Evolutionary conservation across 2,113 vertebrate genomes (phyloP).

Genomic region (Lontra canadensis): DNA sequence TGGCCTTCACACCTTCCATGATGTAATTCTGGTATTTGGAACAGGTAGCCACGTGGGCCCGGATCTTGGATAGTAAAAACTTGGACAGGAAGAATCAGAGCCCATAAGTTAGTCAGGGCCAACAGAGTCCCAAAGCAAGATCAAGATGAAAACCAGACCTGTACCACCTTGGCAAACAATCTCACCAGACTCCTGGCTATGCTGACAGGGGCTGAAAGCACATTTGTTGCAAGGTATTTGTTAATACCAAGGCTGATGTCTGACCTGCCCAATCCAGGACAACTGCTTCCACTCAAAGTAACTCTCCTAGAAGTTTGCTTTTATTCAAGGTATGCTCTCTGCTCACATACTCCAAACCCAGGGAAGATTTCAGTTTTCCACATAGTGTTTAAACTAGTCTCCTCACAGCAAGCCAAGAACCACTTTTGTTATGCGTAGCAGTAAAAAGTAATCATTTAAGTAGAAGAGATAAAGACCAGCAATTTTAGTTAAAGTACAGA

Average conservation of each 20-base stretch:
- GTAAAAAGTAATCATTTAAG: background rate
- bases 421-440: background rate
- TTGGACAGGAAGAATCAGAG: conserved; percentile 76
- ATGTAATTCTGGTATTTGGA: conserved; percentile 96
- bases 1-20: conserved; percentile 94
- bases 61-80: conserved; percentile 94
- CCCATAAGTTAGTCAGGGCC: conserved; percentile 23
- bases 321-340: background rate
- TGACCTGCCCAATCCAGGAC: background rate
- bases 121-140: background rate
- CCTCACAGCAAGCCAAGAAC: background rate
- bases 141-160: background rate
- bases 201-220: background rate
- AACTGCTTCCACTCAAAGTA: background rate
- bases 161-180: background rate
- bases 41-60: conserved; percentile 91
- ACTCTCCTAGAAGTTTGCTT: background rate
- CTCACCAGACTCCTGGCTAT: background rate
- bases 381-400: background rate
- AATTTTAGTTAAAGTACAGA: background rate
- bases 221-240: background rate
- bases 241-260: background rate
- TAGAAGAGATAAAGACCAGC: background rate
- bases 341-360: background rate
- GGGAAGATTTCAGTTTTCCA: background rate